Conservation (phyloP, 1,140 invertebrate species). For the Steinernema feltiae region DNA sequence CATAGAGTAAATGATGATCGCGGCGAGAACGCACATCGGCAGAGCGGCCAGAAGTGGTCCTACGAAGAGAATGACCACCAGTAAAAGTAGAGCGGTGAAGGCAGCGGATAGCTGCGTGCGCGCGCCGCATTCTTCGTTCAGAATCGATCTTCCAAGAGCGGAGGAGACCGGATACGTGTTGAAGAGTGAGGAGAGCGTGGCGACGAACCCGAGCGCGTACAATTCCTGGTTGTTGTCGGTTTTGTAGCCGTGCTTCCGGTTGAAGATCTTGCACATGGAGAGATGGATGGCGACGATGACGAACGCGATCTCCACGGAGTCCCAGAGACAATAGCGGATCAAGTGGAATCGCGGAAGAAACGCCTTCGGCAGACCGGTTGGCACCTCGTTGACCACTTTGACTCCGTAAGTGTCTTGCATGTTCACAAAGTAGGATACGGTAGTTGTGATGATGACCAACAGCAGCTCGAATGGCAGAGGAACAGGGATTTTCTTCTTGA, state of each 20-base stretch:
- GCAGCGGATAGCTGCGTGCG: slow-evolving; percentile 57
- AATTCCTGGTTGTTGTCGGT: slow-evolving; percentile 65
- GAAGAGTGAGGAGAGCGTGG: slow-evolving; percentile 62
- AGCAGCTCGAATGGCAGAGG: slow-evolving; percentile 53
- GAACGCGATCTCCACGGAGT: slow-evolving; percentile 61
- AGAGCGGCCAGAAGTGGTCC: slow-evolving; percentile 61
- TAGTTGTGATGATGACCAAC: slow-evolving; percentile 42
- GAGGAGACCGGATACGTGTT: slow-evolving; percentile 60
- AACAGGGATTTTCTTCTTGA: slow-evolving; percentile 29
- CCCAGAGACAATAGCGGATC: slow-evolving; percentile 45
- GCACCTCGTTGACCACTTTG: slow-evolving; percentile 41
- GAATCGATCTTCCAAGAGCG: slow-evolving; percentile 58
- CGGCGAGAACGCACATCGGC: slow-evolving; percentile 50
- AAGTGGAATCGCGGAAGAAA: slow-evolving; percentile 54
- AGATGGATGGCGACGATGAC: slow-evolving; percentile 64
- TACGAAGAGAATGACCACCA: slow-evolving; percentile 62
- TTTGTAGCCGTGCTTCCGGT: slow-evolving; percentile 62
- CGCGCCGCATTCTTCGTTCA: slow-evolving; percentile 61
- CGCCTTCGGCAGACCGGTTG: slow-evolving; percentile 55
- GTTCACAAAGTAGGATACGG: slow-evolving; percentile 34
- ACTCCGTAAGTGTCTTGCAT: slow-evolving; percentile 29
- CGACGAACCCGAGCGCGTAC: slow-evolving; percentile 62
- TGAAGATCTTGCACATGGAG: slow-evolving; percentile 64
- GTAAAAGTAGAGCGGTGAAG: slow-evolving; percentile 49
- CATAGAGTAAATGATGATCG: slow-evolving; percentile 22